These are phyloP conservation scores for Vespertilio murinus DNA, from an alignment of 2,797 vertebrate species.

Conservation along the genomic window DNA sequence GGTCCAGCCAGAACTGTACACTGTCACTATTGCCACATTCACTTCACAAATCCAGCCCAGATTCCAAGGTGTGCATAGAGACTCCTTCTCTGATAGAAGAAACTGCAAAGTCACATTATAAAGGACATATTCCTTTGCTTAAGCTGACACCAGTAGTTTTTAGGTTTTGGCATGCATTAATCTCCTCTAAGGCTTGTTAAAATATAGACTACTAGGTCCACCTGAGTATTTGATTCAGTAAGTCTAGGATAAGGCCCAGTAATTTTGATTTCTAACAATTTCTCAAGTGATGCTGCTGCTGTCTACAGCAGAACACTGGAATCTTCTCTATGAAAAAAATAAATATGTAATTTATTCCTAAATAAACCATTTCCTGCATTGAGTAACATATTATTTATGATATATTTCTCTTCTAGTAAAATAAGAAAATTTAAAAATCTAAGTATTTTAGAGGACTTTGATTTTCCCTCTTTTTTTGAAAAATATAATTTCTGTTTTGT, in stretches of 20 bases:
- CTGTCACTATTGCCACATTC: not conserved
- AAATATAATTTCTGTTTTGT: not conserved
- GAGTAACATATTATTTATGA: not conserved
- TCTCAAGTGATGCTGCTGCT: not conserved
- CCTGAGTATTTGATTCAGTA: not conserved
- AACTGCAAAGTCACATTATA: not conserved
- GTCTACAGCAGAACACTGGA: not conserved
- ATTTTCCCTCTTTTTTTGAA: not conserved
- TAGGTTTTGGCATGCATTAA: not conserved
- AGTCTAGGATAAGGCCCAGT: not conserved
- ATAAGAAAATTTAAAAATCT: not conserved
- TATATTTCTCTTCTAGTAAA: conserved; percentile 13
- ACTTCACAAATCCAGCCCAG: not conserved
- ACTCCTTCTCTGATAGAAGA: not conserved
- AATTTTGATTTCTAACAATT: conserved; percentile 17
- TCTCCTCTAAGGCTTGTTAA: not conserved
- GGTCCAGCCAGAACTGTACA: not conserved
- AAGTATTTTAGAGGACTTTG: not conserved
- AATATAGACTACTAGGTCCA: not conserved
- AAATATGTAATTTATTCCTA: conserved; percentile 1
- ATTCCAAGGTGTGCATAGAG: not conserved
- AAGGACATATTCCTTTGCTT: not conserved
- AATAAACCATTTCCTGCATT: not conserved
- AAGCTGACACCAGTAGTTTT: not conserved
- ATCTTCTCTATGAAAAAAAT: not conserved